Percentiles rank a stretch among this genome's conserved stretches.
phyloP scores from a whole-genome alignment of 2,888 invertebrate genomes.

The Uropetala carovei region DNA sequence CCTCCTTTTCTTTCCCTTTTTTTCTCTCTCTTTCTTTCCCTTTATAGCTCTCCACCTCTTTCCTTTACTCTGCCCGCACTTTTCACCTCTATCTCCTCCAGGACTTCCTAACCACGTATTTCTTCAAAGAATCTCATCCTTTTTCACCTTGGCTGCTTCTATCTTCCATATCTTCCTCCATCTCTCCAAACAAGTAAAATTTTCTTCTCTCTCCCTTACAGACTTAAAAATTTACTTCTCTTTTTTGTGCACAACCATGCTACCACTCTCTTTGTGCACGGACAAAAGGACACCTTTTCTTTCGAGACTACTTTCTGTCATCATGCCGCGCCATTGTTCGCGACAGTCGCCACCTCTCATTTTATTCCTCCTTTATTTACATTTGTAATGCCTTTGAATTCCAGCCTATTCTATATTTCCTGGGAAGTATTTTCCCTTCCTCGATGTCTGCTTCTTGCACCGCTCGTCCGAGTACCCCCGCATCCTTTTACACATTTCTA shows the following conservation, averaged over 20 bases:
- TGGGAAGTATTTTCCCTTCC: neutral
- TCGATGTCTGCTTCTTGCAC: neutral
- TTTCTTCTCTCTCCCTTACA: neutral
- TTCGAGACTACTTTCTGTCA: slow-evolving; percentile 5
- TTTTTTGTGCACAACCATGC: neutral
- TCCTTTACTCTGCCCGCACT: neutral
- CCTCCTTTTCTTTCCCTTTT: neutral
- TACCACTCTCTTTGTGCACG: slow-evolving; percentile 1
- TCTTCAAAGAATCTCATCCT: neutral
- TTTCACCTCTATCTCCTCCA: slow-evolving; percentile 12
- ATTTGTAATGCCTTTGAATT: neutral
- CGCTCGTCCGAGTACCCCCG: neutral
- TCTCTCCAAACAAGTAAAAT: neutral
- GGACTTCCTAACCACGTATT: neutral
- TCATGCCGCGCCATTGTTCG: neutral
- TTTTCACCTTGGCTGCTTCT: slow-evolving; percentile 7
- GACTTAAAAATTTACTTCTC: neutral
- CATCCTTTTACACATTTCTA: no score
- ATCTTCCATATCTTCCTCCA: neutral
- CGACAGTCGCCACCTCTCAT: neutral
- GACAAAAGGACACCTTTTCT: slow-evolving; percentile 35
- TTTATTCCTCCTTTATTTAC: neutral
- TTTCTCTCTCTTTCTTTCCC: neutral
- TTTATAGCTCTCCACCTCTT: neutral
- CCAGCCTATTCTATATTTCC: neutral